Conservation (phyloP, 2,888 invertebrate genomes). For the Drosophila nigricruria region DNA sequence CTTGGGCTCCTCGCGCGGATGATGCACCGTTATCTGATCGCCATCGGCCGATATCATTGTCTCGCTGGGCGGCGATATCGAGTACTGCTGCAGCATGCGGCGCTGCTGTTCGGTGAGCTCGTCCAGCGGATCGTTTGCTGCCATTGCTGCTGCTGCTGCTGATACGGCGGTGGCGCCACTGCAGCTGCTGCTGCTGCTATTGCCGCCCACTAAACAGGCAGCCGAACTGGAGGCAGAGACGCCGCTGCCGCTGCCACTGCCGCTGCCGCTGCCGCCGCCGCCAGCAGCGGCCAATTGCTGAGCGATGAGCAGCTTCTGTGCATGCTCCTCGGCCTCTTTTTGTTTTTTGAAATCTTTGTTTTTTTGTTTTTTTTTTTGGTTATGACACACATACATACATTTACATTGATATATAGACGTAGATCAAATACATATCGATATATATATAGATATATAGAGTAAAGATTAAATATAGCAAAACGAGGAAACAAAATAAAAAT, state of each 20-base stretch:
- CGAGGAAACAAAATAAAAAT: constrained; percentile 18
- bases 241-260: constrained; percentile 28
- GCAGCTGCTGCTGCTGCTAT: constrained; percentile 15
- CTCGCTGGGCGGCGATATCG: constrained; percentile 82
- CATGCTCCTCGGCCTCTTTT: constrained; percentile 84
- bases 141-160: constrained; percentile 15
- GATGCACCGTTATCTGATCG: constrained; percentile 87
- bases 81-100: constrained; percentile 80
- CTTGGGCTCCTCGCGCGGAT: constrained; percentile 90
- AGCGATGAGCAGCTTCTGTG: constrained; percentile 83
- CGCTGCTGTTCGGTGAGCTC: constrained; percentile 83
- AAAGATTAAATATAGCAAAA: constrained; percentile 11
- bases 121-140: constrained; percentile 62
- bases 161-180: constrained; percentile 17
- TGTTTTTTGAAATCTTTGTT: constrained; percentile 82
- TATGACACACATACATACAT: constrained; percentile 31
- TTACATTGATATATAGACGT: constrained; percentile 11
- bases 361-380: constrained; percentile 5
- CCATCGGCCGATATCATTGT: constrained; percentile 84
- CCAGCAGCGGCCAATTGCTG: constrained; percentile 77
- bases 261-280: constrained; percentile 42
- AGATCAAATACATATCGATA: constrained; percentile 7
- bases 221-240: constrained; percentile 39
- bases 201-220: constrained; percentile 36
- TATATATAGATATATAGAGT: constrained; percentile 17